Conservation (phyloP, 2,113 vertebrate species). For the rabbit (Oryctolagus cuniculus) region mOryCun1.1 NC_091438.1:75488501-75489000, state of each 20-base stretch:
- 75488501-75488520: not conserved
- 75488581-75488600: not conserved
- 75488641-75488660: not conserved
- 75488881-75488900: not conserved
- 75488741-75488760: not conserved
- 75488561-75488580: not conserved
- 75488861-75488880: not conserved
- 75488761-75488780: not conserved
- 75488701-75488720: not conserved
- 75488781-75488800: not conserved
- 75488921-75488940: not conserved
- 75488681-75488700: not conserved
- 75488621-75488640: not conserved
- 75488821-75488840: not conserved
- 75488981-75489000: not conserved
- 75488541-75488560: not conserved
- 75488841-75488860: not conserved
- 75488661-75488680: not conserved
- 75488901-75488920: not conserved
- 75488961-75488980: not conserved
- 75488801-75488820: not conserved
- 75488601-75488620: not conserved
- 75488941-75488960: constrained; percentile 10
- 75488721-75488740: not conserved
- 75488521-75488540: not conserved